Evolutionary conservation across 1,140 invertebrate species (phyloP), one percentile per base, ranked within the genome.

Genomic region (Ceratina australensis): DNA sequence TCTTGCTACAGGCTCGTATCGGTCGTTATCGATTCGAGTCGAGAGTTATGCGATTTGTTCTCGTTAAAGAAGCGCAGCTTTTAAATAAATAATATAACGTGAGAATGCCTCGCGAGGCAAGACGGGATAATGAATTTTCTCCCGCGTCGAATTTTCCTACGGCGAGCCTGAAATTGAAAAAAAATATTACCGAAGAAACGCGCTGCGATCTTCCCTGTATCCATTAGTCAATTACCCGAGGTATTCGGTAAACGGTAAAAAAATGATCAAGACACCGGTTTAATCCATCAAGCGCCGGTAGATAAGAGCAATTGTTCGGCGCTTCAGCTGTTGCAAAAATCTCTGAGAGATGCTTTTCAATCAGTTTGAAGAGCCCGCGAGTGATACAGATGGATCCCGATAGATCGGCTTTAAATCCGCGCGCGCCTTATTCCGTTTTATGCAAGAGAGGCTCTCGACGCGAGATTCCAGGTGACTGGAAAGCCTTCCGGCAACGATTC

Each of bases 391-490:
- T 42, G 33, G 33, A 20, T 47, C 20, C 50, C 72, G 26, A 13
- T 66, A 56, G 72, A 67, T 75, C 64, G 54, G n/a, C 54, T 57
- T 67, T 75, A 75, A 76, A 76, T 67, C 26, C 73, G 20, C n/a
- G 13, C n/a, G n/a, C 26, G 26, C n/a, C 54, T 50, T 69, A 68
- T 68, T 69, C 67, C 15, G 13, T 16, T 49, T 16, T n/a, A 69
- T 28, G 67, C 52, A 24, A 52, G n/a, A 66, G 33, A 66, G 42
- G 33, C 12, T 49, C 42, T 59, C 18, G 64, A 73, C 54, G 60
- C 49, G 49, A 68, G 52, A n/a, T 47, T 67, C 33, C 64, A 54
- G 24, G 10, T 52, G 66, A 42, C 33, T 42, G 66, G 20, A 57
- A n/a, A 61, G 52, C 42, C 47, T 71, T 22, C 49, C 8, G 56